A percentile compares a stretch with the other conserved stretches of the same genome.
Evolutionary conservation across 2,888 invertebrate genomes (phyloP).

Genomic region (Trissoscelio sp.): DNA sequence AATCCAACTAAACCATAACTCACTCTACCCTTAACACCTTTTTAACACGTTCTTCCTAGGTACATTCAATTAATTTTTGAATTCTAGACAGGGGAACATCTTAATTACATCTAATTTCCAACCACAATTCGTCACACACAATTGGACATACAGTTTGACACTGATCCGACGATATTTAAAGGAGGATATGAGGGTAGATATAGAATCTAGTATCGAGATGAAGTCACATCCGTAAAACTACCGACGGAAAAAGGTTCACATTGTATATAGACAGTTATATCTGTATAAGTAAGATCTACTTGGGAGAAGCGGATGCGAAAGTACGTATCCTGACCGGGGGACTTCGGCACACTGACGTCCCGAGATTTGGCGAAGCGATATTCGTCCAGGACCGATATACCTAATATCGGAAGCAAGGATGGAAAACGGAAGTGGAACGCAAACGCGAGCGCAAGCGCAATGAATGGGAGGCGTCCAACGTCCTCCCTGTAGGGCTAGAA

Average conservation of each 20-base stretch:
- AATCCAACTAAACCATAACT: slow-evolving; percentile 10
- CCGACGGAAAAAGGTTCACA: not conserved
- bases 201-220: too few species aligned
- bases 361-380: slow-evolving; percentile 66
- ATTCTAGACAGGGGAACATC: not conserved
- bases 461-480: slow-evolving; percentile 18
- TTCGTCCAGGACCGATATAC: slow-evolving; percentile 67
- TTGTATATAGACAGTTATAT: not conserved
- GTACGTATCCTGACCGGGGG: slow-evolving; percentile 62
- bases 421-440: slow-evolving; percentile 68
- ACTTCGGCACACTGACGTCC: slow-evolving; percentile 70
- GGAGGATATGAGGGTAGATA: too few species aligned
- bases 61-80: not conserved
- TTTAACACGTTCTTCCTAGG: not conserved
- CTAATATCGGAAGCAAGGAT: slow-evolving; percentile 69
- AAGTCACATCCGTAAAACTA: slow-evolving; percentile 11
- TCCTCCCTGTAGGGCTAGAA: slow-evolving; percentile 55
- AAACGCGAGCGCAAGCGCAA: slow-evolving; percentile 67
- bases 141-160: slow-evolving; percentile 6
- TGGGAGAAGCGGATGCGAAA: not conserved
- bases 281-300: not conserved
- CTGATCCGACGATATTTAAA: slow-evolving; percentile 5
- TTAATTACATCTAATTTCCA: not conserved
- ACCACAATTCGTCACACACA: slow-evolving; percentile 29
- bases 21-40: not conserved